Conservation (phyloP, 37 sponge, comb jelly and placozoan genomes). For the Chondrosia reniformis region DNA sequence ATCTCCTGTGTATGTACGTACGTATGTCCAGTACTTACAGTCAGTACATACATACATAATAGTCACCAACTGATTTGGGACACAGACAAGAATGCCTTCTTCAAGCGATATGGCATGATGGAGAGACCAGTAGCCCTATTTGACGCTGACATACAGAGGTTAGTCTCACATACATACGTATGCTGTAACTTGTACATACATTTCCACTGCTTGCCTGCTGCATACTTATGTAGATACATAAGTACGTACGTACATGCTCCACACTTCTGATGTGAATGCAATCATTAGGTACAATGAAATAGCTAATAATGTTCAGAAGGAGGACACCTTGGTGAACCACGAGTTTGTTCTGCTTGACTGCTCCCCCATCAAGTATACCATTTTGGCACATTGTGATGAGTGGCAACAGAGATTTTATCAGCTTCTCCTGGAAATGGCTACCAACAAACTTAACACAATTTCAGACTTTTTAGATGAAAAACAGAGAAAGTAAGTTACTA, state of each 20-base stretch:
- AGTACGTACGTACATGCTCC: neutral
- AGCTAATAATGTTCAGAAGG: constrained; percentile 85
- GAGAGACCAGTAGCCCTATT: constrained; percentile 83
- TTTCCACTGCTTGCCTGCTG: neutral
- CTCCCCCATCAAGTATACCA: constrained; percentile 87
- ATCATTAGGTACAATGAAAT: constrained; percentile 81
- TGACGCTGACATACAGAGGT: constrained; percentile 78
- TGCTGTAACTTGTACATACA: constrained; percentile 1
- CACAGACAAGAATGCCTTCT: constrained; percentile 87
- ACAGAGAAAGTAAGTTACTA: constrained; percentile 67
- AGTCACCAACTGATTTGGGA: constrained; percentile 63
- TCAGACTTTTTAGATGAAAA: constrained; percentile 59
- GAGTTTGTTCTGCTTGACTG: constrained; percentile 96
- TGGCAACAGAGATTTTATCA: constrained; percentile 88
- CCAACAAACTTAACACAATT: constrained; percentile 66
- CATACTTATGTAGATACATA: neutral
- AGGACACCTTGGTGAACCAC: constrained; percentile 88
- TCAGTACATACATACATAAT: neutral
- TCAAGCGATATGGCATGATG: constrained; percentile 80
- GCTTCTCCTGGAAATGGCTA: constrained; percentile 88
- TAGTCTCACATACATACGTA: neutral
- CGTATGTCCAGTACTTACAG: neutral
- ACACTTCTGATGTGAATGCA: no score
- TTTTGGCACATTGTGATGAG: constrained; percentile 88
- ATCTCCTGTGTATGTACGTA: neutral